Evolutionary conservation across 2,888 invertebrate genomes (phyloP).

Genomic region (Coleophora flavipennella): DNA sequence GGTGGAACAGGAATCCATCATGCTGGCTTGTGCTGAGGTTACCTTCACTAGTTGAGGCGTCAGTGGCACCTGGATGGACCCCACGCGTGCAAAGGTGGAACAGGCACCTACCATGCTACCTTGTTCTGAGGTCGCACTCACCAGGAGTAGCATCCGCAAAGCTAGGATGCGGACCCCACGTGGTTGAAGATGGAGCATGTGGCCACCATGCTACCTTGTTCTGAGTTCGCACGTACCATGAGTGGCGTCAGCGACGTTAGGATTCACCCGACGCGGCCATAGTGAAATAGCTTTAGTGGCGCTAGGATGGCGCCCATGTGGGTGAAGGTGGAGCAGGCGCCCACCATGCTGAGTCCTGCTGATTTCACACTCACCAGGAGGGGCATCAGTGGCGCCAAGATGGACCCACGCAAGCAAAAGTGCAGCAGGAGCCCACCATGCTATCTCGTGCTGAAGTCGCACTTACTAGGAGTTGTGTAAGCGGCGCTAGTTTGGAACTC

Average conservation of each 20-base stretch:
- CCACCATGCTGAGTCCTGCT: conserved; percentile 70
- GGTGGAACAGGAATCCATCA: neutral
- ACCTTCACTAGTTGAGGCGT: conserved; percentile 69
- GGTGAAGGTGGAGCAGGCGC: conserved; percentile 74
- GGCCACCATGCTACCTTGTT: conserved; percentile 71
- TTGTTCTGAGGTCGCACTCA: conserved; percentile 64
- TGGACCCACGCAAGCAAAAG: neutral
- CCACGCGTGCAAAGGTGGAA: conserved; percentile 75
- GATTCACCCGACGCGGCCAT: conserved; percentile 25
- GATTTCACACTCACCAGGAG: conserved; percentile 70
- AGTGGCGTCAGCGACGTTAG: conserved; percentile 76
- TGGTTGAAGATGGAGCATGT: conserved; percentile 75
- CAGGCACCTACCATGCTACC: conserved; percentile 72
- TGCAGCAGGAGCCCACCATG: neutral
- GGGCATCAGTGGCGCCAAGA: neutral
- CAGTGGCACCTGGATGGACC: conserved; percentile 74
- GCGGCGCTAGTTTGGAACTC: conserved; percentile 51
- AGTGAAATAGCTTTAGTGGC: conserved; percentile 32
- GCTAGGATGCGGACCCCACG: conserved; percentile 71
- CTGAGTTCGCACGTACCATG: conserved; percentile 66
- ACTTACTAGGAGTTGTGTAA: conserved; percentile 39
- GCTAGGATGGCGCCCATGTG: conserved; percentile 57
- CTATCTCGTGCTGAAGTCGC: conserved; percentile 19
- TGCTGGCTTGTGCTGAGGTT: neutral
- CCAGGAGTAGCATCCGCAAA: conserved; percentile 76